A percentile compares a stretch with the other conserved stretches of the same genome.
These are phyloP conservation scores for Heliconius melpomene DNA, from an alignment of 1,140 invertebrate species.

Conservation along the genomic window DNA sequence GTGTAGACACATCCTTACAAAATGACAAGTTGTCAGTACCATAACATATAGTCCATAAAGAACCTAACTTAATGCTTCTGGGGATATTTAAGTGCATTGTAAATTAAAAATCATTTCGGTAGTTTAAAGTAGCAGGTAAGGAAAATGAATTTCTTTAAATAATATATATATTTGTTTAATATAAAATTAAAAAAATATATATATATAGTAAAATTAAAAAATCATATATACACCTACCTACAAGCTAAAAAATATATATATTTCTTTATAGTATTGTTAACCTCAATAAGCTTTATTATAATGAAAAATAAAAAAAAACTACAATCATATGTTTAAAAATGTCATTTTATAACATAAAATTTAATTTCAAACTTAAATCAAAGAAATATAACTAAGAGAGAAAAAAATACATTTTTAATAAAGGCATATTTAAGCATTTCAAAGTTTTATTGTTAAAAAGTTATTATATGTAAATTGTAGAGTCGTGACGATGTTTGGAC, in stretches of 20 bases:
- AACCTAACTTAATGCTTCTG: conserved; percentile 39
- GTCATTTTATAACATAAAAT: not conserved
- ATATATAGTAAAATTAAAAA: too few relatives aligned
- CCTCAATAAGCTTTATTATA: too few relatives aligned
- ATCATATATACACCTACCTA: too few relatives aligned
- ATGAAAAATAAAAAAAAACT: too few relatives aligned
- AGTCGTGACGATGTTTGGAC: conserved; percentile 74
- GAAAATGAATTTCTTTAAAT: not conserved
- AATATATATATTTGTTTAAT: too few relatives aligned
- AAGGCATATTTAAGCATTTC: conserved; percentile 59
- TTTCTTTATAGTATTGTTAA: too few relatives aligned
- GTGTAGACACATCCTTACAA: not conserved
- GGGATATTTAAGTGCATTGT: conserved; percentile 31
- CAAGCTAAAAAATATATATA: too few relatives aligned
- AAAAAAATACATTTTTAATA: conserved; percentile 56
- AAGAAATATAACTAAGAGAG: conserved; percentile 38
- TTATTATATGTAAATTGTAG: conserved; percentile 79
- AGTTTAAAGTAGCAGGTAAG: not conserved
- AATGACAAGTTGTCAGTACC: conserved; percentile 32
- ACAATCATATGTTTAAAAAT: not conserved
- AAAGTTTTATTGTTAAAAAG: conserved; percentile 72
- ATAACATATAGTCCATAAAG: conserved; percentile 40
- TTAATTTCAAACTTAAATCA: not conserved
- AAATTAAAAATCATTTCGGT: conserved; percentile 34
- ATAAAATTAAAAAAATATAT: too few relatives aligned